phyloP scores from a whole-genome alignment of 2,113 vertebrate species.

The Furnarius figulus region DNA sequence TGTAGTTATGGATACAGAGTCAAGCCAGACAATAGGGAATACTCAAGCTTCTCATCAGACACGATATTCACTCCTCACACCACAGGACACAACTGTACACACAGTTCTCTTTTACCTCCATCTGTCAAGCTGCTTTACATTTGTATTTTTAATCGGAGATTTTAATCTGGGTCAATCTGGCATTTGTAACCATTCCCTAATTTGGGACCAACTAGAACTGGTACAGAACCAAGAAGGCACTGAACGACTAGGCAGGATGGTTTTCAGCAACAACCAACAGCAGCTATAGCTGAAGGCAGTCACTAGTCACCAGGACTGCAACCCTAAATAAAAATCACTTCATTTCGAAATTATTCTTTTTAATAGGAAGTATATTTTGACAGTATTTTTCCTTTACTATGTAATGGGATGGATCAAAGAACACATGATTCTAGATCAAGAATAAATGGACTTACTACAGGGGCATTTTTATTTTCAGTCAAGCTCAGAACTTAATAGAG shows the following conservation, averaged over 20 bases:
- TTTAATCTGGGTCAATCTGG: background rate
- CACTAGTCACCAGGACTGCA: background rate
- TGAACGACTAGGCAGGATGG: background rate
- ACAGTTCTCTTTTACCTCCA: background rate
- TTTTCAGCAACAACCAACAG: background rate
- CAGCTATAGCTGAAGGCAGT: background rate
- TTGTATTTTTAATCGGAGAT: background rate
- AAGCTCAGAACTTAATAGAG: background rate
- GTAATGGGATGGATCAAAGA: accelerated
- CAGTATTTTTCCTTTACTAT: background rate
- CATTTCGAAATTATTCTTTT: background rate
- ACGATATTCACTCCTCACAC: background rate
- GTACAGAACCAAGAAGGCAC: background rate
- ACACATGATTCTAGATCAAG: background rate
- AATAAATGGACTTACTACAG: background rate
- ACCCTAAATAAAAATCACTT: background rate
- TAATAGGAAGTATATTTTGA: background rate
- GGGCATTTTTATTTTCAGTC: background rate
- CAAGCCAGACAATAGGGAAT: background rate
- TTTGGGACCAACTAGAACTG: background rate
- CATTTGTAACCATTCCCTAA: background rate
- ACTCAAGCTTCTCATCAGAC: background rate
- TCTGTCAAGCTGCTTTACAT: background rate
- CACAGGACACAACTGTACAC: background rate
- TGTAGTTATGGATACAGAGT: background rate